A percentile compares a stretch with the other conserved stretches of the same genome.
phyloP scores from a whole-genome alignment of 2,797 vertebrate genomes.

The Enteromius trimaculatus region DNA sequence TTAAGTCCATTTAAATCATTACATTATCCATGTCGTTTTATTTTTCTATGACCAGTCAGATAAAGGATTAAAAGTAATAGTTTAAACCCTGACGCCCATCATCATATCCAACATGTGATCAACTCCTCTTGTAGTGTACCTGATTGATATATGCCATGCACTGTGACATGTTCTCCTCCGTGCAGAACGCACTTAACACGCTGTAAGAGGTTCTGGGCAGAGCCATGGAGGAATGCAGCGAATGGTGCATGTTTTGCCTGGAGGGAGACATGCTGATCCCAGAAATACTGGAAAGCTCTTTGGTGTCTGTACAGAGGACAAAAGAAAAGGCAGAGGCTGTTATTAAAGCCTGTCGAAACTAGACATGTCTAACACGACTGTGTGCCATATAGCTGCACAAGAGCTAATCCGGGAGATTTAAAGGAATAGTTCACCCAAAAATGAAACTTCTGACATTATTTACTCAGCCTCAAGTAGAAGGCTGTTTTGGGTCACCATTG shows the following conservation, averaged over 20 bases:
- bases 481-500: no score
- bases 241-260: conserved; percentile 78
- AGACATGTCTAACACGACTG: neutral
- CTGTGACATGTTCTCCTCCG: conserved; percentile 89
- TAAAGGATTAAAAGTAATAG: neutral
- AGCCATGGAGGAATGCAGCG: conserved; percentile 77
- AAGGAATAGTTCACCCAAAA: no score
- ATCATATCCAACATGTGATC: conserved; percentile 76
- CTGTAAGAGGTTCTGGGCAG: conserved; percentile 80
- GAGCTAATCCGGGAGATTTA: neutral
- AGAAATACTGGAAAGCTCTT: conserved; percentile 81
- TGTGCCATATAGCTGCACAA: neutral
- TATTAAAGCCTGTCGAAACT: conserved; percentile 13
- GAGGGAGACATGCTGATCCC: conserved; percentile 83
- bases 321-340: conserved; percentile 24
- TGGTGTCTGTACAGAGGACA: conserved; percentile 66
- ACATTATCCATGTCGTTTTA: neutral
- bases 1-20: neutral
- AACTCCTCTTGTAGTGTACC: conserved; percentile 74
- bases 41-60: neutral
- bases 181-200: conserved; percentile 90
- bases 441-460: no score
- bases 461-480: no score
- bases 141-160: conserved; percentile 90
- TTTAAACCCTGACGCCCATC: neutral